These are phyloP conservation scores for Celastrina argiolus DNA, from an alignment of 2,888 invertebrate species.

Conservation along the genomic window DNA sequence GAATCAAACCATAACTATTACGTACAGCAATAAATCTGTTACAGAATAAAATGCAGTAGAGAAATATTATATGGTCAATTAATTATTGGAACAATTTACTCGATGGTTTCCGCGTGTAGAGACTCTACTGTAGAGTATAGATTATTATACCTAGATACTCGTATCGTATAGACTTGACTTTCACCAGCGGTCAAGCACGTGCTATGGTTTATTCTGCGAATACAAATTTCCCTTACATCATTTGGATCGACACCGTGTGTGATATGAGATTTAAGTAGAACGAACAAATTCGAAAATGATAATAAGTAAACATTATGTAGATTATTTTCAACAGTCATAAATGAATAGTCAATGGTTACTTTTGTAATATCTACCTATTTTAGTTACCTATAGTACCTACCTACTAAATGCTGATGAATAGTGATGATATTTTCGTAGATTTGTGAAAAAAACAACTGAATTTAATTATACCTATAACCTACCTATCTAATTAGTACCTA, in stretches of 20 bases:
- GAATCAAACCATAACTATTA: background rate
- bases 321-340: too few species aligned
- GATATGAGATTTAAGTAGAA: background rate
- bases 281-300: too few species aligned
- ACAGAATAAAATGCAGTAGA: background rate
- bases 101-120: background rate
- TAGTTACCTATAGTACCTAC: too few species aligned
- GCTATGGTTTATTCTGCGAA: background rate
- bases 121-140: background rate
- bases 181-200: conserved; percentile 11
- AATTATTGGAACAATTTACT: conserved; percentile 12
- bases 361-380: too few species aligned
- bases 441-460: too few species aligned
- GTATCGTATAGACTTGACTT: conserved; percentile 16
- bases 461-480: too few species aligned
- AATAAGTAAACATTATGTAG: too few species aligned
- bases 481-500: too few species aligned
- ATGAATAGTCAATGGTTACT: too few species aligned
- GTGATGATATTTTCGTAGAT: too few species aligned
- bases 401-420: too few species aligned
- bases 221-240: conserved; percentile 14
- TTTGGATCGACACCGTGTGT: background rate
- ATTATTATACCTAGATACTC: too few species aligned
- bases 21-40: conserved; percentile 10
- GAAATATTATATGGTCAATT: conserved; percentile 14